A percentile compares a stretch with the other conserved stretches of the same genome.
Evolutionary conservation across 1,140 invertebrate genomes (phyloP).

Genomic region (Pogonus chalceus): DNA sequence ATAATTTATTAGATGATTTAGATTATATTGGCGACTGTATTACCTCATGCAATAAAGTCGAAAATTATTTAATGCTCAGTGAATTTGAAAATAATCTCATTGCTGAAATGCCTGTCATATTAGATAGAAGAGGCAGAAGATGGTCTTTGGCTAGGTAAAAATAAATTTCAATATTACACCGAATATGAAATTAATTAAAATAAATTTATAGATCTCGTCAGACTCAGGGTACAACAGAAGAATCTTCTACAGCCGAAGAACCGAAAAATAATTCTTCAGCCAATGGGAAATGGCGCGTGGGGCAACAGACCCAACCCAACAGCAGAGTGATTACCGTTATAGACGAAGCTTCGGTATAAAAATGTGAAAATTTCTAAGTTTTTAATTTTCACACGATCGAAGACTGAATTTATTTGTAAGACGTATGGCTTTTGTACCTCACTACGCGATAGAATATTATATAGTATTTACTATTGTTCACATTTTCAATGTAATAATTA

Average conservation of each 20-base stretch:
- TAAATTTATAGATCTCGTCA: conserved; percentile 19
- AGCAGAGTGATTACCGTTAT: conserved; percentile 62
- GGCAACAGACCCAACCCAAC: conserved; percentile 19
- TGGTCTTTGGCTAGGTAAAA: conserved; percentile 54
- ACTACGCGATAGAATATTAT: neutral
- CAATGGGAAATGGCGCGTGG: conserved; percentile 16
- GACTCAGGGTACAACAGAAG: conserved; percentile 20
- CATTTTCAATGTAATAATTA: too few relatives aligned
- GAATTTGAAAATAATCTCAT: conserved; percentile 81
- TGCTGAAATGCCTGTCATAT: conserved; percentile 61
- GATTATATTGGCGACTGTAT: conserved; percentile 78
- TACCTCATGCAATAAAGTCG: conserved; percentile 80
- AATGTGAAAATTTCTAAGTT: neutral
- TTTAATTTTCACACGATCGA: too few relatives aligned
- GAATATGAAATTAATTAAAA: neutral
- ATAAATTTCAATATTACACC: neutral
- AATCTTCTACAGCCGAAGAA: conserved; percentile 13
- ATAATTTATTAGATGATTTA: conserved; percentile 69
- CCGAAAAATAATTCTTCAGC: conserved; percentile 11
- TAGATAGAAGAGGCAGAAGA: conserved; percentile 54
- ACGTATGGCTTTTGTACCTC: neutral
- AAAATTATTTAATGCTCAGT: conserved; percentile 77
- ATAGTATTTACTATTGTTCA: too few relatives aligned
- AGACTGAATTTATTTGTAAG: neutral
- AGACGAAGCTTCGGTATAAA: conserved; percentile 53